phyloP scores from a whole-genome alignment of 2,797 vertebrate genomes.

The Coranthus polyacanthus region DNA sequence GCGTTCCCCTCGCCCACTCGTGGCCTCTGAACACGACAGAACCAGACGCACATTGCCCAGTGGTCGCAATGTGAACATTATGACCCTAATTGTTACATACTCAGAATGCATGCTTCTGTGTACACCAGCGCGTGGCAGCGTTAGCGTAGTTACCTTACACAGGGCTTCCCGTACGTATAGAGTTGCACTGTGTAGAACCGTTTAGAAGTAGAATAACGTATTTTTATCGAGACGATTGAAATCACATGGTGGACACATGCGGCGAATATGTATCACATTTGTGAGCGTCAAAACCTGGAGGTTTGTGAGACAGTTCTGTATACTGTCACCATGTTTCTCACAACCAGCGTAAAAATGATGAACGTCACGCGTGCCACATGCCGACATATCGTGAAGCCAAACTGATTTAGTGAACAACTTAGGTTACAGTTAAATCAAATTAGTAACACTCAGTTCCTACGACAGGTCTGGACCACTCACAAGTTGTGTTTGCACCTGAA shows the following conservation, averaged over 20 bases:
- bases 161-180: not conserved
- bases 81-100: conserved; percentile 20
- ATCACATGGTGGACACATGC: not conserved
- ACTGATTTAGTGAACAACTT: no score
- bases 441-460: no score
- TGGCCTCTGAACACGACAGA: conserved; percentile 18
- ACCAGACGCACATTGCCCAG: conserved; percentile 22
- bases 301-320: not conserved
- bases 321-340: no score
- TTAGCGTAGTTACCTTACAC: not conserved
- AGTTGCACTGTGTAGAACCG: not conserved
- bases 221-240: not conserved
- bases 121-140: not conserved
- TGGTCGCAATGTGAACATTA: conserved; percentile 18
- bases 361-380: no score
- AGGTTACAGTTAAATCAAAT: no score
- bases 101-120: not conserved
- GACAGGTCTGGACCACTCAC: no score
- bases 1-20: conserved; percentile 20
- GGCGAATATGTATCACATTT: not conserved
- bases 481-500: no score
- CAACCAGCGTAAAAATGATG: no score
- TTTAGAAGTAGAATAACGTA: not conserved
- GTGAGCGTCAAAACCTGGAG: not conserved
- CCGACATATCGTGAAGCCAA: no score